These are phyloP conservation scores for Idaea aversata DNA, from an alignment of 2,888 invertebrate species.

Conservation along the genomic window DNA sequence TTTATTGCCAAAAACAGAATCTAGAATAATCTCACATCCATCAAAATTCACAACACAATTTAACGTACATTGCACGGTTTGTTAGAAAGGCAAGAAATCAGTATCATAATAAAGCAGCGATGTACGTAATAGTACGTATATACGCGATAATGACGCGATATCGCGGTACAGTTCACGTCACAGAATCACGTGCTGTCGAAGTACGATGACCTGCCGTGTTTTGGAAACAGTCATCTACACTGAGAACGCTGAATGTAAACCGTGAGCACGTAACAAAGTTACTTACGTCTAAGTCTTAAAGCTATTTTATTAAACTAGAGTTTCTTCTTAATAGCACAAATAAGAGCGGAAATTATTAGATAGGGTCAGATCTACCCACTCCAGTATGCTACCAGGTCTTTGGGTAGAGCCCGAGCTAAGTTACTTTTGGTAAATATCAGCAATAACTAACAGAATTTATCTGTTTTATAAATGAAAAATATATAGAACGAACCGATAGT, in stretches of 20 bases:
- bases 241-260: slow-evolving; percentile 1
- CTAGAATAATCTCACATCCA: neutral
- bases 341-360: neutral
- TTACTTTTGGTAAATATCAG: too few relatives aligned
- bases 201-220: slow-evolving; percentile 74
- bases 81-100: neutral
- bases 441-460: too few relatives aligned
- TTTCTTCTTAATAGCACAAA: neutral
- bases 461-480: too few relatives aligned
- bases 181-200: slow-evolving; percentile 63
- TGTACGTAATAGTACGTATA: too few relatives aligned
- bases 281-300: neutral
- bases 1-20: neutral
- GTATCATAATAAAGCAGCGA: neutral
- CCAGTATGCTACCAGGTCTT: too few relatives aligned
- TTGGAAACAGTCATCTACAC: slow-evolving; percentile 61
- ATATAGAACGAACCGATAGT: too few relatives aligned
- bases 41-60: neutral
- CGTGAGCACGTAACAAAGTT: neutral
- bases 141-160: neutral
- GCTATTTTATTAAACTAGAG: neutral
- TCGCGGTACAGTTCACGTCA: slow-evolving; percentile 47
- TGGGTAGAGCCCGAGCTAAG: too few relatives aligned
- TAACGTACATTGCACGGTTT: neutral
- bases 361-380: neutral